Evolutionary conservation across 2,888 invertebrate species (phyloP), one percentile per base, ranked within the genome.

Genomic region (Tubiluchus corallicola): DNA sequence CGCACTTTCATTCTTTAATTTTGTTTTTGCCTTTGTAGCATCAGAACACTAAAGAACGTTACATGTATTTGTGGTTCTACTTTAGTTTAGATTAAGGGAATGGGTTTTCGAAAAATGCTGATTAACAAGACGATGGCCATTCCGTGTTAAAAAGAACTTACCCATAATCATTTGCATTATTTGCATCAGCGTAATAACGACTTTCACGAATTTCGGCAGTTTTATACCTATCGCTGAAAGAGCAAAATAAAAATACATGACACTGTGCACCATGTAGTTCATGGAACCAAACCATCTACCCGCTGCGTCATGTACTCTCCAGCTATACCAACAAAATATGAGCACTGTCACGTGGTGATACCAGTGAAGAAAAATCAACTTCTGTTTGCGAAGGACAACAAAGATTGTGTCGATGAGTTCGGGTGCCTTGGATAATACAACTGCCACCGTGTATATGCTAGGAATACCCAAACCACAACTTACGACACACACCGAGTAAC

Each of bases 291-390:
- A 88, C 87, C 87, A 87, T 53, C 88, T 74, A 4, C 63, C 65
- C 3, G 61, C 58, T 20, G 62, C 60, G 20, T 62, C 62, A 48
- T 62, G 62, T 48, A 59, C 56, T 43, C 83, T 48, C 74, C 40
- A 77, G 40, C 55, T 81, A 69, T 81, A 87, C 88, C 90, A 90
- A 15, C 83, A 81, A 69, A 88, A 90, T 43, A 90, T 73, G 49
- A 90, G 73, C 44, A 90, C 90, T 20, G 88, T 88, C 61, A 88
- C 84, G 69, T 92, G 90, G 62, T 92, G 90, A 65, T 90, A 90
- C 90, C 90, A 92, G 66, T 92, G 84, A 43, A 90, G 74, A 71
- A 90, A 90, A 63, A 88, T 85, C 43, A 90, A 71, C 1, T 84
- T 85, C 64, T 88, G 87, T 67, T 90, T 90, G 49, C 92, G 75